These are phyloP conservation scores for Chloroclystis v-ata DNA, from an alignment of 2,888 invertebrate genomes.

Conservation along the genomic window DNA sequence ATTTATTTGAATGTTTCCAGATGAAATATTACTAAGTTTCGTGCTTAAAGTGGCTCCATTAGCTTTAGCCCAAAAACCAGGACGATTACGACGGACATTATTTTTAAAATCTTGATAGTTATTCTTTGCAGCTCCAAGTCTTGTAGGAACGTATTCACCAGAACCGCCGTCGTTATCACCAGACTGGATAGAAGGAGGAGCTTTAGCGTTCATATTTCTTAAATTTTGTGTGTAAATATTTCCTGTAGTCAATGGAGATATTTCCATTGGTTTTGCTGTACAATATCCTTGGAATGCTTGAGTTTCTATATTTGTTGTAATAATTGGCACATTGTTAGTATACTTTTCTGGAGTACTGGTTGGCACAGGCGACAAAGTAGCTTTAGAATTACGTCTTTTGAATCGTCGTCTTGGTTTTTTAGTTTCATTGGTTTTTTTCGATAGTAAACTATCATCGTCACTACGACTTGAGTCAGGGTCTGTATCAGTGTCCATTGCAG, in stretches of 20 bases:
- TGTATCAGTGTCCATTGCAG: slow-evolving; percentile 48
- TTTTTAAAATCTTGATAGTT: slow-evolving; percentile 72
- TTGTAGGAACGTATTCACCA: slow-evolving; percentile 71
- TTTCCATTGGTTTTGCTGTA: slow-evolving; percentile 50
- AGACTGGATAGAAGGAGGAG: slow-evolving; percentile 33
- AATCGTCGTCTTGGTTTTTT: slow-evolving; percentile 51
- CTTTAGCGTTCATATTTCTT: slow-evolving; percentile 55
- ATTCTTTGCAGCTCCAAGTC: slow-evolving; percentile 60
- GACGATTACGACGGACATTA: slow-evolving; percentile 42
- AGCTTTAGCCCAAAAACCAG: slow-evolving; percentile 69
- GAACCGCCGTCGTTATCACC: slow-evolving; percentile 56
- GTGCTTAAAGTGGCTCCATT: slow-evolving; percentile 45
- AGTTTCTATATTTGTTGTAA: slow-evolving; percentile 20
- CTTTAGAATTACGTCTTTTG: slow-evolving; percentile 38
- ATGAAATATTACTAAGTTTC: slow-evolving; percentile 13
- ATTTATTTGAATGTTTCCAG: slow-evolving; percentile 6
- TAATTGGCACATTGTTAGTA: slow-evolving; percentile 35
- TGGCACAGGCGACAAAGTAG: slow-evolving; percentile 1
- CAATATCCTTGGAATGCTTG: slow-evolving; percentile 54
- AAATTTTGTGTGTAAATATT: slow-evolving; percentile 64
- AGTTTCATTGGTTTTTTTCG: slow-evolving; percentile 57
- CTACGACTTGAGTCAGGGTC: slow-evolving; percentile 64
- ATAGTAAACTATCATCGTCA: slow-evolving; percentile 64
- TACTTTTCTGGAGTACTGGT: slow-evolving; percentile 30
- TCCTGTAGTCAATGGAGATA: slow-evolving; percentile 59